Evolutionary conservation across 2,113 vertebrate species (phyloP).

Genomic region (Boleophthalmus pectinirostris): DNA sequence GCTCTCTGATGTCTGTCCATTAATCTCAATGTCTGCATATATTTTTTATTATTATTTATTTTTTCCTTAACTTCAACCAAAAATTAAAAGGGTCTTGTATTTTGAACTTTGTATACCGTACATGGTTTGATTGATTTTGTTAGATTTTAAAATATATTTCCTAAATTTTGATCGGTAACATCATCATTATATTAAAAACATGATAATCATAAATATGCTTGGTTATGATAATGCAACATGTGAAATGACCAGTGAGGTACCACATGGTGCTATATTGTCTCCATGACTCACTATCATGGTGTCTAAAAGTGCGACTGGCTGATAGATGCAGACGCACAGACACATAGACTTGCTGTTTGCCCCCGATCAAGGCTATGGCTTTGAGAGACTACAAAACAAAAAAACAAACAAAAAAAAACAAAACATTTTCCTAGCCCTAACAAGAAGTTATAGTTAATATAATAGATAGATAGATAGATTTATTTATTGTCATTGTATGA

Average conservation of each 20-base stretch:
- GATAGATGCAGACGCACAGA: slow-evolving; percentile 73
- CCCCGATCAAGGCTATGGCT: slow-evolving; percentile 91
- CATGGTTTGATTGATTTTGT: background rate
- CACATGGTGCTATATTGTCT: slow-evolving; percentile 86
- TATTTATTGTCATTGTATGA: no score
- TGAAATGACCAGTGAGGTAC: slow-evolving; percentile 37
- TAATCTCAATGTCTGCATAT: slow-evolving; percentile 2
- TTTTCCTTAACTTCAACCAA: background rate
- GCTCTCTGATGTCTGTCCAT: slow-evolving; percentile 18
- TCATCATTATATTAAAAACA: slow-evolving; percentile 70
- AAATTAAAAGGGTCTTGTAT: background rate
- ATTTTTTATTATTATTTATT: no score
- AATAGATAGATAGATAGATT: no score
- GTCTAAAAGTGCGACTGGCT: slow-evolving; percentile 65
- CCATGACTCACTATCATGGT: slow-evolving; percentile 86
- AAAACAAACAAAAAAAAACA: no score
- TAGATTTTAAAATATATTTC: background rate
- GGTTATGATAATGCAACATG: slow-evolving; percentile 74
- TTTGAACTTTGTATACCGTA: background rate
- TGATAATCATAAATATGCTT: slow-evolving; percentile 84
- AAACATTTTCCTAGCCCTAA: no score
- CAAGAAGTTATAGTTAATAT: no score
- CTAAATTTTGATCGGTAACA: background rate
- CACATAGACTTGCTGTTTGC: slow-evolving; percentile 77
- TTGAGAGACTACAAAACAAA: slow-evolving; percentile 80